These are phyloP conservation scores for Etheostoma cragini DNA, from an alignment of 2,113 vertebrate genomes.

Conservation along the genomic window DNA sequence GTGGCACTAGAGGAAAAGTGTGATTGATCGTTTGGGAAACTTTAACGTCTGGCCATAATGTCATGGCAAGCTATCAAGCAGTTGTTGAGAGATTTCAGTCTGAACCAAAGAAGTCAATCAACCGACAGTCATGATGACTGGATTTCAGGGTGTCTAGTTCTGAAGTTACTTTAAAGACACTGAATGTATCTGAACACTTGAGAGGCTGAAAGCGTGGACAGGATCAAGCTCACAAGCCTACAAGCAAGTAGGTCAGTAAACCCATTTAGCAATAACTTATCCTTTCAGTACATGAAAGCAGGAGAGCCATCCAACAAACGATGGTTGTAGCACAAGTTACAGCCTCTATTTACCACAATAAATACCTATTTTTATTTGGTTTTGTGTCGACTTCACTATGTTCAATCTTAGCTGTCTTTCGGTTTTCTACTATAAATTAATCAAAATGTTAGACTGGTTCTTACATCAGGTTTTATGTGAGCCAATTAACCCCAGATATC, in stretches of 20 bases:
- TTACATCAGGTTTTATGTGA: slow-evolving; percentile 6
- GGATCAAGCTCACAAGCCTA: not conserved
- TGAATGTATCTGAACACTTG: not conserved
- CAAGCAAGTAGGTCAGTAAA: not conserved
- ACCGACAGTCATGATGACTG: not conserved
- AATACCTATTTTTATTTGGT: not conserved
- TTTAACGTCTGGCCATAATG: not conserved
- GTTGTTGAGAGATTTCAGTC: not conserved
- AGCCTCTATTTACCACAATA: not conserved
- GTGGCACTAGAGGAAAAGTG: not conserved
- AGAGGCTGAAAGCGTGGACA: not conserved
- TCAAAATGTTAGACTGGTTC: not conserved
- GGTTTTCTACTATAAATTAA: not conserved
- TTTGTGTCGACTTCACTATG: not conserved
- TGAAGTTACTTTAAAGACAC: not conserved
- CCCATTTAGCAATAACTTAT: not conserved
- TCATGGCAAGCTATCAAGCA: not conserved
- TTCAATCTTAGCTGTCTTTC: not conserved
- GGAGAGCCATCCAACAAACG: not conserved
- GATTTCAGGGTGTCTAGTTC: not conserved
- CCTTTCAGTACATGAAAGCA: not conserved
- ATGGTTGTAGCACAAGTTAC: not conserved
- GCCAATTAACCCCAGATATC: slow-evolving; percentile 3
- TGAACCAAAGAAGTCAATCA: not conserved
- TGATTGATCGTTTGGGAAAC: not conserved